A percentile compares a stretch with the other conserved stretches of the same genome.
Evolutionary conservation across 2,797 vertebrate genomes (phyloP).

Genomic region (Coreius guichenoti): DNA sequence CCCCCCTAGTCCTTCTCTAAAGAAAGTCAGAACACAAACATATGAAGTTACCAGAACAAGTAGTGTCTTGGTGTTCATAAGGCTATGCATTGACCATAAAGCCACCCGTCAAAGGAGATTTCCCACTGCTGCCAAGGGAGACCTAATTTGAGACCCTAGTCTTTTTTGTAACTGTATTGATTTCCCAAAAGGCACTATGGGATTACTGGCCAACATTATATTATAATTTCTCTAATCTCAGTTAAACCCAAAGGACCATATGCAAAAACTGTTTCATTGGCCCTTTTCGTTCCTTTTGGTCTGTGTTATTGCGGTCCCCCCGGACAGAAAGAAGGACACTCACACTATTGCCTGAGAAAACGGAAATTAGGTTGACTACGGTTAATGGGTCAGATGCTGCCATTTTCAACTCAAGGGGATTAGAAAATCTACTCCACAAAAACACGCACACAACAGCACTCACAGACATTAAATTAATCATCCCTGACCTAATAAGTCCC

Average conservation of each 20-base stretch:
- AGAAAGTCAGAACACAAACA: constrained; percentile 10
- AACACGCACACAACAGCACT: constrained; percentile 15
- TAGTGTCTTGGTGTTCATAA: background rate
- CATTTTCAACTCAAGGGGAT: constrained; percentile 39
- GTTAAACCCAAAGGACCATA: constrained; percentile 38
- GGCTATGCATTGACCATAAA: constrained; percentile 12
- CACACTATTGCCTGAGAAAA: constrained; percentile 59
- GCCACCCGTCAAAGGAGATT: constrained; percentile 6
- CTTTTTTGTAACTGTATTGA: constrained; percentile 34
- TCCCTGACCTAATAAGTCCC: constrained; percentile 22
- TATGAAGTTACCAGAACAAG: constrained; percentile 14
- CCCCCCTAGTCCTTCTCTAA: background rate
- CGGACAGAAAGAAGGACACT: constrained; percentile 44
- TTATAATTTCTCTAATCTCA: constrained; percentile 47
- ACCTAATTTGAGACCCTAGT: constrained; percentile 33
- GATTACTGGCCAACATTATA: constrained; percentile 42
- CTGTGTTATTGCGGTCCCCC: constrained; percentile 51
- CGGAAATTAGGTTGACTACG: constrained; percentile 68
- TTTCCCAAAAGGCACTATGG: constrained; percentile 37
- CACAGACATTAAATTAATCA: constrained; percentile 26
- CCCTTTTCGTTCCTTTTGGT: constrained; percentile 28
- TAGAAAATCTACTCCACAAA: constrained; percentile 16
- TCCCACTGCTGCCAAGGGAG: constrained; percentile 12
- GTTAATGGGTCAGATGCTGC: constrained; percentile 48
- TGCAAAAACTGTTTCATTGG: constrained; percentile 32